These are phyloP conservation scores for Percopsis omiscomaycus DNA, from an alignment of 2,797 vertebrate genomes.

Conservation along the genomic window DNA sequence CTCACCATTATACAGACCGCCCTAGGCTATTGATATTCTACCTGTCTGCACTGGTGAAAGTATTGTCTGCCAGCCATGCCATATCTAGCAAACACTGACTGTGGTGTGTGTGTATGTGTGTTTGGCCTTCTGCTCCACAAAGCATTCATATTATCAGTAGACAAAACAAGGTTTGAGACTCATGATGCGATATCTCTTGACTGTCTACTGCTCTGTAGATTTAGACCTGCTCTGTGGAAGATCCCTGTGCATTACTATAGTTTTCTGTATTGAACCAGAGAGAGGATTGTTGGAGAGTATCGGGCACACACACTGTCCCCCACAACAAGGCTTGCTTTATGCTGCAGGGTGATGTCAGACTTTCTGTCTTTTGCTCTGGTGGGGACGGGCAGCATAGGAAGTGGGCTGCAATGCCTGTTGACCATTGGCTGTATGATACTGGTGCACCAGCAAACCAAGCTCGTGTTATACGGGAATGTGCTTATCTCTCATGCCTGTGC, in stretches of 20 bases:
- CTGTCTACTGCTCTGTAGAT: slow-evolving; percentile 27
- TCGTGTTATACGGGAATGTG: slow-evolving; percentile 53
- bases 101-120: slow-evolving; percentile 60
- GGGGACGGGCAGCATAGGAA: slow-evolving; percentile 30
- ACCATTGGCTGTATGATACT: slow-evolving; percentile 38
- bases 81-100: slow-evolving; percentile 50
- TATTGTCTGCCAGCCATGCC: slow-evolving; percentile 44
- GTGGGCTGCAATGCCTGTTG: slow-evolving; percentile 17
- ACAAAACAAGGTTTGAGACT: slow-evolving; percentile 71
- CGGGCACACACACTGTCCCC: slow-evolving; percentile 8
- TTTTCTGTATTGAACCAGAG: slow-evolving; percentile 24
- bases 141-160: slow-evolving; percentile 61
- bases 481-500: slow-evolving; percentile 53
- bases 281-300: slow-evolving; percentile 11
- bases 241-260: slow-evolving; percentile 36
- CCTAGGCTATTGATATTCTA: slow-evolving; percentile 43
- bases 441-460: slow-evolving; percentile 48
- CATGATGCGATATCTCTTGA: slow-evolving; percentile 39
- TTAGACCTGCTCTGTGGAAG: slow-evolving; percentile 37
- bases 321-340: slow-evolving; percentile 68
- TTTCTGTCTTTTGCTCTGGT: slow-evolving; percentile 35
- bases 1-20: slow-evolving; percentile 35
- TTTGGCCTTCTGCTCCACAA: slow-evolving; percentile 55
- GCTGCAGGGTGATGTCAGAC: slow-evolving; percentile 63
- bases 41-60: slow-evolving; percentile 45